Percentiles rank a stretch among this genome's conserved stretches.
Evolutionary conservation across 2,888 invertebrate genomes (phyloP).

Genomic region (Rhopalosiphum nymphaeae): DNA sequence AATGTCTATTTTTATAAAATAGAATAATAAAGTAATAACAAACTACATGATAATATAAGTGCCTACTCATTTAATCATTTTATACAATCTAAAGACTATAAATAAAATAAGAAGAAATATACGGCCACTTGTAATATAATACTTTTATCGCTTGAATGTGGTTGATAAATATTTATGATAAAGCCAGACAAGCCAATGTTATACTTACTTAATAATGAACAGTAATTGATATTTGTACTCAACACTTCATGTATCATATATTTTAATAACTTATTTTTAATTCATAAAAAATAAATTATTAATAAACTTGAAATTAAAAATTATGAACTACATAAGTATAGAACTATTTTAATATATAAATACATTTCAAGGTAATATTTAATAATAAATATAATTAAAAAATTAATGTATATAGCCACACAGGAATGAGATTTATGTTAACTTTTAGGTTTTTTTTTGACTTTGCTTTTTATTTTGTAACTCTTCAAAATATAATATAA

Average conservation of each 20-base stretch:
- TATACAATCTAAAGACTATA: constrained; percentile 13
- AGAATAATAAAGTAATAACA: background rate
- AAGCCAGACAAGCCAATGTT: background rate
- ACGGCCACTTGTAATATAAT: constrained; percentile 26
- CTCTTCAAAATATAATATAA: background rate
- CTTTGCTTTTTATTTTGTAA: background rate
- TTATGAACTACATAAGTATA: background rate
- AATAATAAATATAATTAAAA: too few relatives aligned
- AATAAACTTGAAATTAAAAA: background rate
- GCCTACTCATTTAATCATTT: background rate
- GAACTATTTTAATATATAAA: background rate
- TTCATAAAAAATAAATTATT: background rate
- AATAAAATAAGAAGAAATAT: constrained; percentile 14
- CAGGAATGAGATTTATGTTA: background rate
- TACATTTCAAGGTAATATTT: background rate
- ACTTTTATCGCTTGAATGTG: constrained; percentile 30
- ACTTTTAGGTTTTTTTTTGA: background rate
- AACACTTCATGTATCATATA: background rate
- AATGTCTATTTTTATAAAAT: constrained; percentile 22
- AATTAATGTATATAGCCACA: too few relatives aligned
- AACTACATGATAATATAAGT: background rate
- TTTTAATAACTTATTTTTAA: constrained; percentile 1
- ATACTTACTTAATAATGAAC: background rate
- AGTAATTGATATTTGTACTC: constrained; percentile 6
- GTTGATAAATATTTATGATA: constrained; percentile 21